Conservation (phyloP, 2,113 vertebrate genomes). For the Atrichornis clamosus region DNA sequence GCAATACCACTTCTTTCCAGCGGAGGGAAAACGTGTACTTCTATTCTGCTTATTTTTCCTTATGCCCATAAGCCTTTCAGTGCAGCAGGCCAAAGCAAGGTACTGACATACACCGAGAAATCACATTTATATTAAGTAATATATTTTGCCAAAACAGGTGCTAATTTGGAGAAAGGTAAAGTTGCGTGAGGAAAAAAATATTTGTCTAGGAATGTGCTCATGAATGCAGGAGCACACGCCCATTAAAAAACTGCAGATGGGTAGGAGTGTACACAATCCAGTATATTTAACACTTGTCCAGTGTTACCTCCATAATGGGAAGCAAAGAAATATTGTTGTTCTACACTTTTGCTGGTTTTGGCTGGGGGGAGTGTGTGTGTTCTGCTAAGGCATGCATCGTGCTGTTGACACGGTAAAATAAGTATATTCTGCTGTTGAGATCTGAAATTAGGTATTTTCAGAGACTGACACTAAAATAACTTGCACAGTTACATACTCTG, state of each 20-base stretch:
- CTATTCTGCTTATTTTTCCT: neutral
- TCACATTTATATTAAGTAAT: neutral
- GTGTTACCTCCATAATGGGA: neutral
- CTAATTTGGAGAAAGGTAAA: neutral
- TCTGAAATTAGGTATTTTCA: neutral
- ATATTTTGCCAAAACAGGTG: neutral
- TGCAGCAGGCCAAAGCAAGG: neutral
- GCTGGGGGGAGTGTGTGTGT: too few species aligned
- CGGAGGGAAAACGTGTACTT: neutral
- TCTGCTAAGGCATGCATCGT: neutral
- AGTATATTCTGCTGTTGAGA: neutral
- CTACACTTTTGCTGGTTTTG: neutral
- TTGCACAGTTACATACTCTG: neutral
- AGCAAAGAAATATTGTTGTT: neutral
- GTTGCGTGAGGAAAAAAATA: neutral
- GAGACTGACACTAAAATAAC: neutral
- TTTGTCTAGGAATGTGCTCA: neutral
- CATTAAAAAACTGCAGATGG: neutral
- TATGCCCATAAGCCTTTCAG: neutral
- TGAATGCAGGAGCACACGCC: neutral
- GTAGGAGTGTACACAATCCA: neutral
- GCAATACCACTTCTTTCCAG: conserved; percentile 14
- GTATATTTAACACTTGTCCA: neutral
- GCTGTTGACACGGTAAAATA: neutral
- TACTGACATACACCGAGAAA: neutral